Conservation (phyloP, 2,797 vertebrate species). For the Phrynocephalus forsythii region DNA sequence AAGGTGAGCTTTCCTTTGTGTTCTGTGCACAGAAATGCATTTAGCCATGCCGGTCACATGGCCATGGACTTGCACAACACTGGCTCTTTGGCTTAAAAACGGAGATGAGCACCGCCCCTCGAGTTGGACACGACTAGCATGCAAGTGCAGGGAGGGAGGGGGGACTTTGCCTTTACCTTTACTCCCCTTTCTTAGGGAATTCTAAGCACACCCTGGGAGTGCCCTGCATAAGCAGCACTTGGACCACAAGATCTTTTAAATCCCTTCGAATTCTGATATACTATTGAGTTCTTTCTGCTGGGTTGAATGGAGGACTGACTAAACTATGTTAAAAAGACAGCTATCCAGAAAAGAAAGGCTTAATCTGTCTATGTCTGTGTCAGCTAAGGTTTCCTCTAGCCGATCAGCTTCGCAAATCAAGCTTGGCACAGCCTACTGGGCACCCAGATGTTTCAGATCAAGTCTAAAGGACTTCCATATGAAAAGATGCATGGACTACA, state of each 20-base stretch:
- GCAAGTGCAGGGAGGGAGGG: too few species aligned
- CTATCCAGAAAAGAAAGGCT: constrained; percentile 18
- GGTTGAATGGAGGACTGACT: background rate
- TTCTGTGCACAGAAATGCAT: too few species aligned
- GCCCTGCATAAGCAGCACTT: background rate
- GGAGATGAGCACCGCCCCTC: too few species aligned
- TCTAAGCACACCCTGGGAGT: background rate
- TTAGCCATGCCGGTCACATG: too few species aligned
- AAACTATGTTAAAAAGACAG: constrained; percentile 8
- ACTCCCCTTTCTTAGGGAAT: background rate
- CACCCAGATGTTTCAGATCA: constrained; percentile 73
- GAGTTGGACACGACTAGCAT: too few species aligned
- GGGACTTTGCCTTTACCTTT: too few species aligned
- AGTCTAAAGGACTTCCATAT: constrained; percentile 59
- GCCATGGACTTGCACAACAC: too few species aligned
- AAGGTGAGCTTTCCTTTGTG: background rate
- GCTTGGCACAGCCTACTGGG: constrained; percentile 52
- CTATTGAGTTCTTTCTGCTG: constrained; percentile 3
- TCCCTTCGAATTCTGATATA: background rate
- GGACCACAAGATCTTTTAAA: background rate
- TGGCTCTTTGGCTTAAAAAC: too few species aligned
- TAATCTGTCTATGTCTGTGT: constrained; percentile 55
- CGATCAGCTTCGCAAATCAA: constrained; percentile 50
- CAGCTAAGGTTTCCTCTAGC: constrained; percentile 57
- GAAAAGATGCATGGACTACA: constrained; percentile 60